Base-by-base conservation (phyloP, 2,888 invertebrate species). In the Dione vanillae region DNA sequence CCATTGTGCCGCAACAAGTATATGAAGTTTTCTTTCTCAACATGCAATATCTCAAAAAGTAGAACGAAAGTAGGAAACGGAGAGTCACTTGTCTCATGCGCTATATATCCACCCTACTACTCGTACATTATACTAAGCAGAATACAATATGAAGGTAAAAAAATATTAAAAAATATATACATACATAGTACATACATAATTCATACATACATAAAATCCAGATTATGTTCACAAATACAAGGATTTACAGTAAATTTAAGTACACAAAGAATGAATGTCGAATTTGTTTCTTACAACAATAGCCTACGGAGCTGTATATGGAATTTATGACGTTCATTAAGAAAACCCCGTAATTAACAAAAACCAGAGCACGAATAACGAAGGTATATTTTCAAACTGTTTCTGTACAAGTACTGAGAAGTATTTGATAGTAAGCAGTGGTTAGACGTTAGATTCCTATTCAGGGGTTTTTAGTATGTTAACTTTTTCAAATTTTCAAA, bases 301-400 rank as follows among this genome's bases (percentile, higher is more conserved):
- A 49, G 2, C 16, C 16, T 16, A 47, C 9, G 47, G 47, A 47
- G 16, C 16, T 2, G 16, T 10, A 7, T 16, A 19, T 16, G 10
- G 2, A 11, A 49, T 49, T 49, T 35, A 37, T 56, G n/a, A 1
- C n/a, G 9, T 5, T 56, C 56, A 56, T 56, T 37, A 37, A n/a
- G 56, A 56, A 56, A 27, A 37, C 43, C 35, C 35, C 65, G 54
- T 65, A 54, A 65, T 65, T 54, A 65, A 52, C 27, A 20, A 19
- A 65, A 27, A 27, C 2, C 16, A 43, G 52, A 41, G 20, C 52
- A 45, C 43, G 54, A 54, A 9, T n/a, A 9, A n/a, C n/a, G n/a
- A 14, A 47, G 9, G 9, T 47, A 16, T 16, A 1, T 47, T 16
- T 47, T 2, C 16, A n/a, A 9, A 16, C 16, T 47, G 47, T n/a